Evolutionary conservation across 2,888 invertebrate species (phyloP).

Genomic region (Amiota mariae): DNA sequence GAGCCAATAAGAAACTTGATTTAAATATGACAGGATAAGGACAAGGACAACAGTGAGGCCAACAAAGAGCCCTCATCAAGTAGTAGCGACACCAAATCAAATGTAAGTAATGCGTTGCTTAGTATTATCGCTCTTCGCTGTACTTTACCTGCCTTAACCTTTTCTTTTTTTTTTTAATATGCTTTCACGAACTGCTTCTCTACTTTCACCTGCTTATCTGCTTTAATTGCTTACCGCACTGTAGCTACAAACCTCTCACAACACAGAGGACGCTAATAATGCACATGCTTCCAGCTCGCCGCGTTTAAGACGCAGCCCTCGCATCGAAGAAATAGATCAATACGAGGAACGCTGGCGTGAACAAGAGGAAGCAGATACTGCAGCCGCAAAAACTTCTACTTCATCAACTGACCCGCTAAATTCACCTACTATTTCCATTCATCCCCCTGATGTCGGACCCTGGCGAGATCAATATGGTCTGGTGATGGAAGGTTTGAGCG

Average conservation of each 20-base stretch:
- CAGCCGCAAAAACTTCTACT: conserved; percentile 11
- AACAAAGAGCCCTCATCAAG: conserved; percentile 39
- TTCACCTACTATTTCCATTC: conserved; percentile 48
- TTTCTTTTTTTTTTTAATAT: conserved; percentile 34
- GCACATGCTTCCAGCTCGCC: conserved; percentile 50
- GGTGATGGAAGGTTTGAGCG: conserved; percentile 70
- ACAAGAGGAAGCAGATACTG: conserved; percentile 36
- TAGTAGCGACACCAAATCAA: conserved; percentile 61
- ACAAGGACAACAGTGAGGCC: conserved; percentile 48
- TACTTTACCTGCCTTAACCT: conserved; percentile 59
- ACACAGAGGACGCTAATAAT: conserved; percentile 53
- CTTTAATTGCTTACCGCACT: conserved; percentile 30
- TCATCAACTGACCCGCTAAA: conserved; percentile 18
- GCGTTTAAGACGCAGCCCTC: conserved; percentile 69
- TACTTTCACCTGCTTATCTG: conserved; percentile 24
- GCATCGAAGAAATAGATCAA: conserved; percentile 68
- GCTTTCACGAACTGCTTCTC: conserved; percentile 54
- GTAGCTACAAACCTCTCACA: conserved; percentile 62
- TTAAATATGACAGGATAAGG: conserved; percentile 45
- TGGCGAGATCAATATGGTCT: conserved; percentile 68
- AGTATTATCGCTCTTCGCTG: conserved; percentile 38
- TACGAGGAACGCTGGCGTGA: conserved; percentile 66
- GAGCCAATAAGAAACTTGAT: background rate
- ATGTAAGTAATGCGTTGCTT: conserved; percentile 59
- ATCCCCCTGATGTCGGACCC: conserved; percentile 62